These are phyloP conservation scores for Metacarcinus magister DNA, from an alignment of 2,888 invertebrate species.

Conservation along the genomic window DNA sequence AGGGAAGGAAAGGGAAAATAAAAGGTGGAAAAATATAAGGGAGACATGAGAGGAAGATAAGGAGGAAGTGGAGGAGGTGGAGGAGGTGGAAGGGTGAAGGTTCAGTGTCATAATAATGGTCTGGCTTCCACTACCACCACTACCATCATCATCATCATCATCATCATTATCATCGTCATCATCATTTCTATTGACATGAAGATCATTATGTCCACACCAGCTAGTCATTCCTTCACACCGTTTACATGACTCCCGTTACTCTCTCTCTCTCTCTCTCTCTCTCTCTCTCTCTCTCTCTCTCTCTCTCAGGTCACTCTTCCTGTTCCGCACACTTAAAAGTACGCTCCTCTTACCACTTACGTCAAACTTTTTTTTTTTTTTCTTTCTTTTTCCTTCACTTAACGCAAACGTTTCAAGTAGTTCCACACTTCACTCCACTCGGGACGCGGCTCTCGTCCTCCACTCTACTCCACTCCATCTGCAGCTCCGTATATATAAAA, in stretches of 20 bases:
- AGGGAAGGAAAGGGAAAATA: neutral
- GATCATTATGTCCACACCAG: neutral
- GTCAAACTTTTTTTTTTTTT: neutral
- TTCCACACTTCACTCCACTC: constrained; percentile 19
- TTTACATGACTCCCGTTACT: constrained; percentile 33
- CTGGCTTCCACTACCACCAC: neutral
- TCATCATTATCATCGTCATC: neutral
- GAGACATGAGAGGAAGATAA: neutral
- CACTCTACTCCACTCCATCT: neutral
- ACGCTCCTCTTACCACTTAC: neutral
- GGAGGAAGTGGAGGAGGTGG: neutral
- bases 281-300: constrained; percentile 53
- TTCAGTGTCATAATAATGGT: constrained; percentile 31
- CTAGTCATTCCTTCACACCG: neutral
- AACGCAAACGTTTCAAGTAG: neutral
- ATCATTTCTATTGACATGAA: neutral
- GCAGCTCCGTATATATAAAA: neutral
- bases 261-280: constrained; percentile 47
- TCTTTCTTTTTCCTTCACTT: neutral
- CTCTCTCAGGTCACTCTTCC: neutral
- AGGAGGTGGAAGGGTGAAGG: neutral
- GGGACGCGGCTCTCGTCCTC: neutral
- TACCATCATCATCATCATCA: neutral
- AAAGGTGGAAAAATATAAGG: neutral
- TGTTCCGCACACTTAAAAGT: neutral